phyloP scores from a whole-genome alignment of 2,888 invertebrate genomes.

The Rhagonycha fulva region DNA sequence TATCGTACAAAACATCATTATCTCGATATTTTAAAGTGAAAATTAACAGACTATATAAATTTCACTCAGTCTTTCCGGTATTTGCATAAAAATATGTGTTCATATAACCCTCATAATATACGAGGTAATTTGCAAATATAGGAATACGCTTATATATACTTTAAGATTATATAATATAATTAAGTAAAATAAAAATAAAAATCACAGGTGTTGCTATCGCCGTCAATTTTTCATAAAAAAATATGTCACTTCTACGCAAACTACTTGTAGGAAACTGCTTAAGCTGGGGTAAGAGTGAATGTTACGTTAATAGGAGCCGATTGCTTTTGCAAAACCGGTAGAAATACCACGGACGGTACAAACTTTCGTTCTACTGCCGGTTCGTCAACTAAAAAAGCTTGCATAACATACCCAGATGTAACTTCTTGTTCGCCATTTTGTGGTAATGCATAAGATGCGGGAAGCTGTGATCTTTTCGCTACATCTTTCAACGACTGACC shows the following conservation, averaged over 20 bases:
- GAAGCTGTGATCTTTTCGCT: constrained; percentile 60
- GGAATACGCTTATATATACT: constrained; percentile 43
- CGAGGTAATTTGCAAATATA: constrained; percentile 54
- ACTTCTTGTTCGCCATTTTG: constrained; percentile 45
- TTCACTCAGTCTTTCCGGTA: constrained; percentile 61
- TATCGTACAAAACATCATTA: constrained; percentile 57
- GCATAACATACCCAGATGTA: constrained; percentile 74
- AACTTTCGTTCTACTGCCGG: constrained; percentile 61
- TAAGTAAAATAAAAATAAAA: constrained; percentile 55
- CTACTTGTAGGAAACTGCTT: constrained; percentile 53
- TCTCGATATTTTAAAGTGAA: constrained; percentile 56
- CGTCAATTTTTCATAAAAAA: constrained; percentile 52
- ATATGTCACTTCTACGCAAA: constrained; percentile 53
- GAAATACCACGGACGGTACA: constrained; percentile 90
- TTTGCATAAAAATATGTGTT: constrained; percentile 59
- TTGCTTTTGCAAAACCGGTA: constrained; percentile 89
- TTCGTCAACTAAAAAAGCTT: constrained; percentile 87
- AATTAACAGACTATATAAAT: constrained; percentile 59
- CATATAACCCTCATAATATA: constrained; percentile 55
- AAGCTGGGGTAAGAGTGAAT: constrained; percentile 92
- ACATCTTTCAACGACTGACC: constrained; percentile 59
- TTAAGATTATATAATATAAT: constrained; percentile 49
- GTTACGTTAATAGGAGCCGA: constrained; percentile 86
- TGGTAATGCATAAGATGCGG: constrained; percentile 70
- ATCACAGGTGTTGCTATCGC: constrained; percentile 60